phyloP scores from a whole-genome alignment of 2,888 invertebrate genomes.

The Drosophila leonis region DNA sequence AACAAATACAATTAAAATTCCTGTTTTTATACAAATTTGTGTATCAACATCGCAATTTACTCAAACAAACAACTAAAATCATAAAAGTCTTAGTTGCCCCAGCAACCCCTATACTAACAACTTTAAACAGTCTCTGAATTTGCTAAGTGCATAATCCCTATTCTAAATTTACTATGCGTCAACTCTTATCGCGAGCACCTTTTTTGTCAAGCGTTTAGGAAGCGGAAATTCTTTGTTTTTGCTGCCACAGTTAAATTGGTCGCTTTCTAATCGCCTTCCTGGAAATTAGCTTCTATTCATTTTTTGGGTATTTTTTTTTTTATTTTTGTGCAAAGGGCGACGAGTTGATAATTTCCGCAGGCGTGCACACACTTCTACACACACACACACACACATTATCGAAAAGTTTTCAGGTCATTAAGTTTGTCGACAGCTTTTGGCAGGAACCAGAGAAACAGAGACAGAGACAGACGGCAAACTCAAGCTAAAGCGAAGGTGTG shows the following conservation, averaged over 20 bases:
- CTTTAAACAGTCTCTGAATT: background rate
- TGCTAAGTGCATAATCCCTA: slow-evolving; percentile 15
- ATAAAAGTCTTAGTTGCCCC: background rate
- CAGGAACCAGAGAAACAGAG: slow-evolving; percentile 27
- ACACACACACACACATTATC: slow-evolving; percentile 76
- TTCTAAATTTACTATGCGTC: slow-evolving; percentile 28
- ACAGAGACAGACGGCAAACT: slow-evolving; percentile 20
- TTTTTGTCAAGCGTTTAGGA: slow-evolving; percentile 38
- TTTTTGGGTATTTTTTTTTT: slow-evolving; percentile 38
- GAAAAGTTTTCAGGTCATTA: slow-evolving; percentile 85
- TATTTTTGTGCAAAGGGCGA: slow-evolving; percentile 50
- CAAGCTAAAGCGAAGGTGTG: slow-evolving; percentile 43
- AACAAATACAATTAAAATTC: no score
- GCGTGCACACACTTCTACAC: slow-evolving; percentile 39
- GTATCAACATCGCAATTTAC: no score
- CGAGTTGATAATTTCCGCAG: slow-evolving; percentile 71
- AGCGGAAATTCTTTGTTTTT: slow-evolving; percentile 41
- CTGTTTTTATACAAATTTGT: no score
- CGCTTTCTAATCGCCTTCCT: slow-evolving; percentile 73
- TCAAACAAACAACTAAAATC: no score
- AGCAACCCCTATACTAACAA: no score
- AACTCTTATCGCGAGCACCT: slow-evolving; percentile 24
- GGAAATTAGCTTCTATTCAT: slow-evolving; percentile 69
- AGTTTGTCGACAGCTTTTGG: slow-evolving; percentile 78
- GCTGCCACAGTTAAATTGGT: slow-evolving; percentile 41